Evolutionary conservation across 2,113 vertebrate species (phyloP), one percentile per base, ranked within the genome.

Genomic region (Colistium nudipinnis): DNA sequence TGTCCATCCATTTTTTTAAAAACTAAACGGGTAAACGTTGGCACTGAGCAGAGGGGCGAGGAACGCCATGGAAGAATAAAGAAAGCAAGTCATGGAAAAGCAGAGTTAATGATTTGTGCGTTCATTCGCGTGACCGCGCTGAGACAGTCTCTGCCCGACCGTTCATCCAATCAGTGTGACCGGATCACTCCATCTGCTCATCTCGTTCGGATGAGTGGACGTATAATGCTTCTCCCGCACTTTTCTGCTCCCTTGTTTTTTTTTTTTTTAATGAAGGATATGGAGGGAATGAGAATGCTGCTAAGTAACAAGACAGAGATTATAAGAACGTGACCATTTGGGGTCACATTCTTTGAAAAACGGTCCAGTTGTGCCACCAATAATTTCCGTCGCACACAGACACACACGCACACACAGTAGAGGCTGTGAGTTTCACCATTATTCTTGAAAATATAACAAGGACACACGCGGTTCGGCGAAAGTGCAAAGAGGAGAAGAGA

Each of bases 41-140:
- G n/a, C 31, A 43, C n/a, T 14, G 54, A 45, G 74, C 31, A 59
- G 24, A 73, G 51, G 57, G 69, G 70, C 63, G 63, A 52, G 51
- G 49, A 57, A 76, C 64, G 82, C 70, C 78, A 74, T 75, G 61
- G 49, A 70, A 35, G 56, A 86, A 57, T 66, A 75, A 74, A 83
- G 80, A 66, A 84, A 78, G 54, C 63, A 53, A 79, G 79, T 74
- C 28, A 54, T 57, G 19, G 38, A 71, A 76, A 62, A 53, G 49
- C 41, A 70, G 70, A 76, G 51, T 70, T 54, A 76, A 83, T 83
- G 77, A 84, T 84, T 86, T 72, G 83, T 76, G 74, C 70, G 59
- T 71, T 77, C 81, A 84, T 77, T 79, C 54, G 48, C 70, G 44
- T 63, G 69, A 86, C 74, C 33, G 74, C 62, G 30, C 36, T 13